A percentile compares a stretch with the other conserved stretches of the same genome.
phyloP scores from a whole-genome alignment of 2,888 invertebrate species.

The Eupithecia insigniata region DNA sequence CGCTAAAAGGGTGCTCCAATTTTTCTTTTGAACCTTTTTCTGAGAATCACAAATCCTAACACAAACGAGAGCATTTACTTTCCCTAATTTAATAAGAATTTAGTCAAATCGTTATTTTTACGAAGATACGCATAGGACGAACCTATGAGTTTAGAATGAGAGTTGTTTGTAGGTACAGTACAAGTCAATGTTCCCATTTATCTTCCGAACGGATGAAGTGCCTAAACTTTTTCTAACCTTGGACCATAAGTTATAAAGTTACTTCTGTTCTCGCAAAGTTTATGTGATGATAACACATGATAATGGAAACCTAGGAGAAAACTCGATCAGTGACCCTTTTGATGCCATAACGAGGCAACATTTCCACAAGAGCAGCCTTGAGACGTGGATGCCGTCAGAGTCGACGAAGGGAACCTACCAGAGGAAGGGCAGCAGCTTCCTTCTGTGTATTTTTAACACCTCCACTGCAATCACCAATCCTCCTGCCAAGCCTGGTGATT shows the following conservation, averaged over 20 bases:
- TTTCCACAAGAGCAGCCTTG: neutral
- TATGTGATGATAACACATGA: no score
- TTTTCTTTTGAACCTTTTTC: conserved; percentile 2
- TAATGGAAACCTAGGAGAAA: neutral
- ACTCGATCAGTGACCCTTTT: neutral
- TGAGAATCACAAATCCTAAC: neutral
- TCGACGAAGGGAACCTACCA: no score
- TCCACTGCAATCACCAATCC: neutral
- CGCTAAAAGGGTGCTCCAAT: neutral
- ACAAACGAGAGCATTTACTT: conserved; percentile 1
- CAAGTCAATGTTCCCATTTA: neutral
- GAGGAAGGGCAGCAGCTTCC: neutral
- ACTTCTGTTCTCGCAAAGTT: no score
- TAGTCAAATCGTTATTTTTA: neutral
- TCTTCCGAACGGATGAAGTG: neutral
- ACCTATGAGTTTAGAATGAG: neutral
- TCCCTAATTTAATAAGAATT: neutral
- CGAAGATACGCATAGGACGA: no score
- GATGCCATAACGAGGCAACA: neutral
- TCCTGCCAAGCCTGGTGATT: neutral
- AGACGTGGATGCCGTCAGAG: no score
- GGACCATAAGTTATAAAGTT: no score
- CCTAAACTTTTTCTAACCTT: neutral
- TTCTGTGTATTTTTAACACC: neutral
- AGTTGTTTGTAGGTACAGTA: no score